Evolutionary conservation across 2,113 vertebrate genomes (phyloP), one percentile per base, ranked within the genome.

Genomic region (Macroglossus sobrinus): DNA sequence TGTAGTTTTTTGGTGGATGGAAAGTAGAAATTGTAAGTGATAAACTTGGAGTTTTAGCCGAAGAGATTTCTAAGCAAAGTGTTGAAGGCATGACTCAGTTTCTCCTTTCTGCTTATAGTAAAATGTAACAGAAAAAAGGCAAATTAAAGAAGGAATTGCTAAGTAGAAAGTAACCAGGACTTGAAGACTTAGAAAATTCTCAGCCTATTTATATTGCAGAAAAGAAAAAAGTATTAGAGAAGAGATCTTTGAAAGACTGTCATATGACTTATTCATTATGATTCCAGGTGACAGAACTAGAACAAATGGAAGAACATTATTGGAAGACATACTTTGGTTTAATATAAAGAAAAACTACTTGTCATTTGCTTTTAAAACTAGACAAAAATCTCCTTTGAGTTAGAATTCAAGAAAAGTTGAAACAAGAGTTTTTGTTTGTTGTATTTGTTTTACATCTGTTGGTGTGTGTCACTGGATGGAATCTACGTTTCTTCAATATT

Each of bases 171-270:
- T 72, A 68, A 90, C 8, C 7, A 87, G 13, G 33, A 24, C 19
- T 89, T 53, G 24, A 90, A 92, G 50, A 72, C 38, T 61, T 92
- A 40, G 45, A 86, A 94, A 86, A 81, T 61, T 87, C 66, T 92
- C 13, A 24, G 24, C 11, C 4, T 84, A 38, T 53, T 72, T 55
- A 21, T 82, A 66, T 78, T 79, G 53, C 21, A 85, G 59, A 45
- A 90, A 35, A 50, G 19, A 10, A 22, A 47, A 19, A 50, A 30
- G 15, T 78, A n/a, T 63, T 68, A 45, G 15, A 92, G 21, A 26
- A 13, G 16, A 64, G 4, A 57, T 81, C 33, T 94, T 92, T 92
- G 84, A 76, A 61, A 30, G 35, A 19, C 30, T 71, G 1, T n/a
- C 79, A 33, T 33, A 21, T 84, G 53, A 61, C n/a, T 40, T 68